Evolutionary conservation across 1,140 invertebrate genomes (phyloP), one percentile per base, ranked within the genome.

Genomic region (Drosophila melanica): DNA sequence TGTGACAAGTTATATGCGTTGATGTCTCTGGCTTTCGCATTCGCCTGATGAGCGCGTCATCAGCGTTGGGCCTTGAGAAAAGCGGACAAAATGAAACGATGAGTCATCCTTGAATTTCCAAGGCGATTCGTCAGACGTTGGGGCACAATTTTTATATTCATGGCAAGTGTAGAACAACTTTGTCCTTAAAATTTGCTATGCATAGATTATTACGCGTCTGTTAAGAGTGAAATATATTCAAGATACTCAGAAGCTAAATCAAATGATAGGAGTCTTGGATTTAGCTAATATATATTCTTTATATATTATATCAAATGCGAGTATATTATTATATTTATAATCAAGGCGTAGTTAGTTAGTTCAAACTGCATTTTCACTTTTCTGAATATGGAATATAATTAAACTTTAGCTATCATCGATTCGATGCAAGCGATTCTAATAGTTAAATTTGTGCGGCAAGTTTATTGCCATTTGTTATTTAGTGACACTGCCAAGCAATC

Each of bases 391-490:
- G 9, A 35, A 3, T 10, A 10, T 35, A 35, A 35, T 35, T 35
- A 35, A 35, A 35, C 33, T 9, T 35, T 10, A 35, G 9, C 1
- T 0, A 7, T 33, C 5, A 9, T 33, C 3, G 1, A 10, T 35
- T 35, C 33, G 9, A 41, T 48, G 4, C 1, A 27, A n/a, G 10
- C 23, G 11, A 23, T n/a, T 0, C 12, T 23, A 0, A 0, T 27
- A 20, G 2, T 2, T 5, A 23, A 5, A 23, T 18, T 53, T 35
- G n/a, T 35, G 47, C 14, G 39, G 63, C 47, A 51, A 73, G 78
- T 81, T 81, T 53, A 81, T 71, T 73, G 73, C 45, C 77, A 64
- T 73, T 59, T 67, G 23, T 58, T 42, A 51, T 44, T 37, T 45
- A 4, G 20, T 59, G 45, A 44, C 60, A 42, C 37, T 44, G 51